phyloP scores from a whole-genome alignment of 2,113 vertebrate genomes.

The Poecile atricapillus region DNA sequence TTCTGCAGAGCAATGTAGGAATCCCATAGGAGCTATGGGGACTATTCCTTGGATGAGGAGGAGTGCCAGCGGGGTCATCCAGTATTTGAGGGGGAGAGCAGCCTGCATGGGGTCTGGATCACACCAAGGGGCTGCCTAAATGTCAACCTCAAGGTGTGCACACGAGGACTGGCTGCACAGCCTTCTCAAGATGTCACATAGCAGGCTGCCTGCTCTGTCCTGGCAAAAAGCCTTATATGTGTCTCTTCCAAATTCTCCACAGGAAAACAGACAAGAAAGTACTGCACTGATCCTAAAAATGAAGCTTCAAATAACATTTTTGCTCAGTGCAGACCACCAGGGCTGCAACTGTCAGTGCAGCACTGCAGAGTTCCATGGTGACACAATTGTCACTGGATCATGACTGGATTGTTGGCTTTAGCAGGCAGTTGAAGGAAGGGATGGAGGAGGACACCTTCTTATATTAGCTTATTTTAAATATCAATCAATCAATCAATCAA shows the following conservation, averaged over 20 bases:
- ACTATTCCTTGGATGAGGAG: neutral
- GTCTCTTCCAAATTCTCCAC: neutral
- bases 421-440: neutral
- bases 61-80: neutral
- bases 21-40: neutral
- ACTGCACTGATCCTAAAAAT: neutral
- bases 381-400: neutral
- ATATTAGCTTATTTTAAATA: neutral
- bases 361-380: neutral
- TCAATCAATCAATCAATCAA: neutral
- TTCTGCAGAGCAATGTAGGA: neutral
- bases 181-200: neutral
- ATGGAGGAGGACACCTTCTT: neutral
- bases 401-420: neutral
- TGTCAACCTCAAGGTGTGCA: neutral
- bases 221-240: neutral
- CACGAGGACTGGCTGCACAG: accelerated
- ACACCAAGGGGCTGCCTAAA: neutral
- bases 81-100: neutral
- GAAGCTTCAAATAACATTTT: neutral
- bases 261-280: neutral
- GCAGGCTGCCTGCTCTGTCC: neutral
- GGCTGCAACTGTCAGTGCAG: neutral
- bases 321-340: neutral
- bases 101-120: neutral